A percentile compares a stretch with the other conserved stretches of the same genome.
These are phyloP conservation scores for Orchesella flavescens DNA, from an alignment of 2,888 invertebrate genomes.

Conservation along the genomic window DNA sequence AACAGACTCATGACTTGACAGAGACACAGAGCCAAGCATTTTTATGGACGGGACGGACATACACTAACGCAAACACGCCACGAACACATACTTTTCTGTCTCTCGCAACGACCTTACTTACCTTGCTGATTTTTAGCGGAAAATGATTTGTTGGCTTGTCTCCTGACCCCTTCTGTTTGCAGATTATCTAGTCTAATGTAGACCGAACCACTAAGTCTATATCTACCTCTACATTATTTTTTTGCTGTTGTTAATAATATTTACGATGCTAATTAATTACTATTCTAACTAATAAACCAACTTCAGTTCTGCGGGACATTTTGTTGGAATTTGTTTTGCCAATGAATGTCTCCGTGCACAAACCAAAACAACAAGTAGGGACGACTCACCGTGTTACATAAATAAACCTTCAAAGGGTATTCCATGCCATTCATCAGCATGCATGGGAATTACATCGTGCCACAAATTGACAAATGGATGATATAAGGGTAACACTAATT, in stretches of 20 bases:
- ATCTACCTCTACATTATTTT: neutral
- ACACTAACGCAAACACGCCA: too few relatives aligned
- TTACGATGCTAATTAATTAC: neutral
- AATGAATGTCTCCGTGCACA: neutral
- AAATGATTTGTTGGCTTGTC: conserved; percentile 36
- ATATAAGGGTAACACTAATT: neutral
- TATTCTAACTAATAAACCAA: neutral
- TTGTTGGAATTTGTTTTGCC: neutral
- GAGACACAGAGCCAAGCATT: too few relatives aligned
- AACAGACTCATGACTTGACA: too few relatives aligned
- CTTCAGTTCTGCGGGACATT: neutral
- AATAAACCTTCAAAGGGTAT: too few relatives aligned
- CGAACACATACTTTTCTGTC: neutral
- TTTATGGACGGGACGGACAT: too few relatives aligned
- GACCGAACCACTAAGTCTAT: neutral
- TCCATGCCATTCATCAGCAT: too few relatives aligned
- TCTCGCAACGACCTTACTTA: conserved; percentile 42
- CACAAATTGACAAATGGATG: too few relatives aligned
- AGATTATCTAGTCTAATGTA: conserved; percentile 33
- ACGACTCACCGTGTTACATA: too few relatives aligned
- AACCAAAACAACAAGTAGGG: neutral
- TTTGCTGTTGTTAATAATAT: neutral
- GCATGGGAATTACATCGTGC: too few relatives aligned
- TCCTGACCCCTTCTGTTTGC: conserved; percentile 19
- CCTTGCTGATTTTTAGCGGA: conserved; percentile 42